phyloP scores from a whole-genome alignment of 2,888 invertebrate genomes.

The Prionchulus punctatus region DNA sequence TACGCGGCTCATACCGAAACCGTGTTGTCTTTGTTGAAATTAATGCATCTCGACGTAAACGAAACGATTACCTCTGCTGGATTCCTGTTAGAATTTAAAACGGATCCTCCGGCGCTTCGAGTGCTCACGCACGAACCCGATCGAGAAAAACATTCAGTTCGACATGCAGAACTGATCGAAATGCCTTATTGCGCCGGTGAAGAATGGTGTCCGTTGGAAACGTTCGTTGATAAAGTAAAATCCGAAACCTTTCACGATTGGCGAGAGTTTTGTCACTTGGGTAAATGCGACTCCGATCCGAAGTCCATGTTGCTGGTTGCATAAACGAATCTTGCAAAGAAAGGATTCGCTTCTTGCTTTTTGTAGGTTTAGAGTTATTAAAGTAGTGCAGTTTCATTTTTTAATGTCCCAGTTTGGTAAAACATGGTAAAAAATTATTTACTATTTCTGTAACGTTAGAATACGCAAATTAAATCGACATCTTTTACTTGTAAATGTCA shows the following conservation, averaged over 20 bases:
- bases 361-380: background rate
- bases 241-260: background rate
- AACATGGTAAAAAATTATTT: too few relatives aligned
- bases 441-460: too few relatives aligned
- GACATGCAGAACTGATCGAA: background rate
- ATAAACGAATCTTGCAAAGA: background rate
- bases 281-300: background rate
- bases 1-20: constrained; percentile 22
- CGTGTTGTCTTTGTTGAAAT: constrained; percentile 18
- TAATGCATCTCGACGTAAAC: constrained; percentile 16
- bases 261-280: background rate
- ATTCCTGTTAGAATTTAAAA: constrained; percentile 17
- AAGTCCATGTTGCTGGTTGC: background rate
- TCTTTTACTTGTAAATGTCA: too few relatives aligned
- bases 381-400: background rate
- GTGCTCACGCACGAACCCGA: background rate
- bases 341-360: background rate
- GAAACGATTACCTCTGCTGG: constrained; percentile 20
- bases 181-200: background rate
- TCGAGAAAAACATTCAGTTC: background rate
- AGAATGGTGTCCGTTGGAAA: constrained; percentile 2
- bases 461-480: too few relatives aligned
- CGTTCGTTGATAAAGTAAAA: background rate
- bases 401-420: background rate
- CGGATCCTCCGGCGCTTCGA: background rate